Evolutionary conservation across 2,888 invertebrate genomes (phyloP).

Genomic region (Ommatoiulus sabulosus): DNA sequence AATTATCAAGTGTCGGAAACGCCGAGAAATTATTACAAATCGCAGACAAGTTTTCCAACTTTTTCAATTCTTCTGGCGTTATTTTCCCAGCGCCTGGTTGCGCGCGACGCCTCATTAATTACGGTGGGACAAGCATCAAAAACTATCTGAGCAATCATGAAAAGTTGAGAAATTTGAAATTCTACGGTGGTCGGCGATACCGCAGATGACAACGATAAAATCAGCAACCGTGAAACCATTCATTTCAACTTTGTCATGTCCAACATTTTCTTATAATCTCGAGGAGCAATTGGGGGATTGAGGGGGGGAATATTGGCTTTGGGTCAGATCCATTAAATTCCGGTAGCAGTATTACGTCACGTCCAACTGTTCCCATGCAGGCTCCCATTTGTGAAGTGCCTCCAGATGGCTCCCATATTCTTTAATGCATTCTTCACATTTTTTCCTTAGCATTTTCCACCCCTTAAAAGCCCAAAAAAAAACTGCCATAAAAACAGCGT

Average conservation of each 20-base stretch:
- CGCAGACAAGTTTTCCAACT: not conserved
- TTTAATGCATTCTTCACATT: slow-evolving; percentile 18
- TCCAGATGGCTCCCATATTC: slow-evolving; percentile 37
- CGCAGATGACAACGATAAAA: slow-evolving; percentile 34
- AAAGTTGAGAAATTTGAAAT: not conserved
- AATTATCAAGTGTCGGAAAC: slow-evolving; percentile 30
- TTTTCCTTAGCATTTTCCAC: not conserved
- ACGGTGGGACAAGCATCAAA: not conserved
- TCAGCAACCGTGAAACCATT: not conserved
- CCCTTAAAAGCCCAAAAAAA: slow-evolving; percentile 47
- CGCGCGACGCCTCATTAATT: slow-evolving; percentile 39
- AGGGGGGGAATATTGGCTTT: not conserved
- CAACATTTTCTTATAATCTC: not conserved
- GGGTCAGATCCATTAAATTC: slow-evolving; percentile 39
- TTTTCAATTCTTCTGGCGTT: not conserved
- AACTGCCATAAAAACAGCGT: slow-evolving; percentile 31
- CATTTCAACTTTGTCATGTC: slow-evolving; percentile 15
- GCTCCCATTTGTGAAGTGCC: not conserved
- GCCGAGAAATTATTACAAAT: not conserved
- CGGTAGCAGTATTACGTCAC: slow-evolving; percentile 8
- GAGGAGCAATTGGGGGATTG: not conserved
- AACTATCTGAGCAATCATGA: slow-evolving; percentile 15
- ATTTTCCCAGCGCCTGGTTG: slow-evolving; percentile 6
- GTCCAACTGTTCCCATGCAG: not conserved
- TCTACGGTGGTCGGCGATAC: slow-evolving; percentile 3